Base-by-base conservation (phyloP, 92 coral and sea anemone genomes). In the Heteractis magnifica region DNA sequence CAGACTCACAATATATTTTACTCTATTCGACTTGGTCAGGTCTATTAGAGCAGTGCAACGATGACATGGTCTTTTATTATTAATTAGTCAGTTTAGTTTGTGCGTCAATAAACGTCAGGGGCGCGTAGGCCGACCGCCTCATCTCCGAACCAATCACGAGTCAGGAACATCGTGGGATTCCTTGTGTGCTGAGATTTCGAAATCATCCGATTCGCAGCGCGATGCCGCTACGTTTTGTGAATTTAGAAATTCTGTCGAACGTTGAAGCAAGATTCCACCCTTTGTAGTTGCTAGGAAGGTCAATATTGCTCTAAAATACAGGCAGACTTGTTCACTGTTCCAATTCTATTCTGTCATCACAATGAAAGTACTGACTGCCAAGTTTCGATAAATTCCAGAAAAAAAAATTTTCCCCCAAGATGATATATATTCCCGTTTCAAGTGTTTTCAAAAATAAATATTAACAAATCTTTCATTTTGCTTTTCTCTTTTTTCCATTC, bases 1-100 rank as follows among this genome's bases (percentile, higher is more conserved):
- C 48, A 23, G 11, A 41, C 26, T 62, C 26, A 11, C 44, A 48
- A 68, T 20, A 68, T 62, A 68, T 62, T 62, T 18, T n/a, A 62
- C 70, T 62, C 49, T 2, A 68, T 68, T 48, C 3, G 44, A 1
- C 12, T 68, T 10, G 23, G 19, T 48, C 16, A 68, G 73, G 14
- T 68, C 49, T 68, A 68, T 68, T 68, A 68, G 73, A 68, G 73
- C 15, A 68, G 49, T 10, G 44, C 73, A 68, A 68, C 23, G 73
- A 68, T 23, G 23, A 68, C 44, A 34, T 34, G 3, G 23, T 68
- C 49, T 26, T 5, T 26, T 48, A 20, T 68, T 2, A 23, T 20
- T 68, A 6, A 68, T 68, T 68, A 41, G 23, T 10, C 6, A 41
- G 23, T 10, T 11, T 68, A 23, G 23, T 20, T 68, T 68, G 73